Evolutionary conservation across 2,888 invertebrate genomes (phyloP), one percentile per base, ranked within the genome.

Genomic region (Chalcosyrphus nemorum): DNA sequence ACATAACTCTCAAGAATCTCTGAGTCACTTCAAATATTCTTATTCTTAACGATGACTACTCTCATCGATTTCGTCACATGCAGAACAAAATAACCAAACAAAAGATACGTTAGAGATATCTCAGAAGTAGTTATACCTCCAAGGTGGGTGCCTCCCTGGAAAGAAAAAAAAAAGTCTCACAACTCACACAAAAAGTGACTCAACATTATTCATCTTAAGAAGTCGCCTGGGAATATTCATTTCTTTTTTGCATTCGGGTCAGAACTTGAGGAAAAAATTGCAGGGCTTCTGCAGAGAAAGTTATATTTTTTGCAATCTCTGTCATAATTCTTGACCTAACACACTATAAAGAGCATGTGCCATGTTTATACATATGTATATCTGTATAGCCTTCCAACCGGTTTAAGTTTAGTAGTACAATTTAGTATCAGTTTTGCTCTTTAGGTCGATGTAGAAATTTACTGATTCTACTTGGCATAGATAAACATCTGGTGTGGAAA

Each of bases 261-360:
- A 71, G n/a, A 21, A 41, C 4, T 32, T 45, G 38, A 57, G 35
- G 19, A 47, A 29, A 15, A 21, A 27, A 35, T 38, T 13, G 29
- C 11, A 52, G 27, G 13, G 17, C 50, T 13, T 54, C 6, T 24
- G 19, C 27, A 66, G 78, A 63, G 78, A 82, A 82, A 77, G 81
- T 77, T 29, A 54, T 43, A 29, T 7, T 27, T 57, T 52, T 19
- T 4, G 17, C 17, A 24, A 13, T 15, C 24, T 15, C 9, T 24
- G 9, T 21, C 15, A 35, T 17, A 52, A 65, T 66, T 77, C 66
- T 72, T 77, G 71, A 77, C 77, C 77, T 82, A 59, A 72, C 65
- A 47, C 63, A 77, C 77, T 61, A 2, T 29, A 43, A n/a, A 21
- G 15, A 32, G 24, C 15, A 61, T 56, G 24, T 56, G n/a, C n/a